Percentiles rank a stretch among this genome's conserved stretches.
Conservation (phyloP, 2,113 vertebrate genomes). For the Callaeas wilsoni region DNA sequence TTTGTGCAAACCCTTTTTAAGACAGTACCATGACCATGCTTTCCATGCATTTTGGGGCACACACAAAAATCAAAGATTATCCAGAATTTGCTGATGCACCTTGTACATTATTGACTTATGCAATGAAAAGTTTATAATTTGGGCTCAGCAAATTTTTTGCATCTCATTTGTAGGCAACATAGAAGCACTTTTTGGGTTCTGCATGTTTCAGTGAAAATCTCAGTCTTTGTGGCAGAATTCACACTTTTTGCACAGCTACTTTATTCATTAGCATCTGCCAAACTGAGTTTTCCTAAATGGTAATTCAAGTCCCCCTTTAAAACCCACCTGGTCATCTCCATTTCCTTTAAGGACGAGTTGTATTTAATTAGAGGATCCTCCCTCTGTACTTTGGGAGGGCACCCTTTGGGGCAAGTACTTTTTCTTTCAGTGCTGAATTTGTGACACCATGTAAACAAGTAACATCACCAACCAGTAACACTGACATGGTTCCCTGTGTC, state of each 20-base stretch:
- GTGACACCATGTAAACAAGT: background rate
- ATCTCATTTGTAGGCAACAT: background rate
- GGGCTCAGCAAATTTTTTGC: background rate
- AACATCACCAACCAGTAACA: background rate
- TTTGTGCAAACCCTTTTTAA: background rate
- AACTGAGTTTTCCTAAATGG: background rate
- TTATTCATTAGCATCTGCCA: background rate
- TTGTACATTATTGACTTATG: background rate
- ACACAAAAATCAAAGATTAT: background rate
- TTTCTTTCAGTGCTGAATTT: background rate
- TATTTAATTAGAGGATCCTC: background rate
- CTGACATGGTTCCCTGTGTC: background rate
- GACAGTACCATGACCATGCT: background rate
- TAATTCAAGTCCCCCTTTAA: background rate
- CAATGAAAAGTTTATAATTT: background rate
- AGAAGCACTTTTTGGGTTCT: background rate
- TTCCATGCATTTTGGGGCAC: background rate
- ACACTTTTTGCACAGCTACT: background rate
- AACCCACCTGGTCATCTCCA: background rate
- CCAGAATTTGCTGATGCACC: background rate
- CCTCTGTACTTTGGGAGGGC: fast-evolving
- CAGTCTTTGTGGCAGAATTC: background rate
- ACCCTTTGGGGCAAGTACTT: background rate
- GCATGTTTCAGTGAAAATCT: background rate
- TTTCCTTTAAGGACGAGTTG: background rate